Evolutionary conservation across 2,113 vertebrate genomes (phyloP).

Genomic region (Perccottus glenii): DNA sequence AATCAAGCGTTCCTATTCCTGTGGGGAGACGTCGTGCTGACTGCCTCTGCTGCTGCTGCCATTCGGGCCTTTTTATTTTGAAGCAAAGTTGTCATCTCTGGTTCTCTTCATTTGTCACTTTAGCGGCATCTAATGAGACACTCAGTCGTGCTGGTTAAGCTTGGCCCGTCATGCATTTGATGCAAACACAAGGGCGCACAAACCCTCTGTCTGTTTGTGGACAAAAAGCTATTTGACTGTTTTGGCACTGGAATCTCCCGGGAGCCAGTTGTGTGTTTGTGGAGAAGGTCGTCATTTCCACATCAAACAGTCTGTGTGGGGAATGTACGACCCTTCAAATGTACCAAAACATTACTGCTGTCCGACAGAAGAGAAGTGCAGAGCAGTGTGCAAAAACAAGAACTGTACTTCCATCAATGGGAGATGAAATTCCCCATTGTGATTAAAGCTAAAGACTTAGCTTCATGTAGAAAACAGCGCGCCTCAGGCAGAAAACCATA

Average conservation of each 20-base stretch:
- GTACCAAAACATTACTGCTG: not conserved
- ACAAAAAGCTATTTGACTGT: slow-evolving; percentile 24
- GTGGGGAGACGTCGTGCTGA: slow-evolving; percentile 4
- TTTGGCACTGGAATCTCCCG: slow-evolving; percentile 6
- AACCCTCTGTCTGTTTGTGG: slow-evolving; percentile 27
- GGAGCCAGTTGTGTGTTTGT: slow-evolving; percentile 8
- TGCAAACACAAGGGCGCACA: slow-evolving; percentile 27
- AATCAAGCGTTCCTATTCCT: slow-evolving; percentile 33
- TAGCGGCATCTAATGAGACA: slow-evolving; percentile 33
- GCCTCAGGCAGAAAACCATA: not conserved
- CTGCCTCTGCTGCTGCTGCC: slow-evolving; percentile 7
- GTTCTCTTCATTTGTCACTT: slow-evolving; percentile 36
- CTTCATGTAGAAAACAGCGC: not conserved
- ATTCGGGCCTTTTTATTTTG: slow-evolving; percentile 24
- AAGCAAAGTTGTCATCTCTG: slow-evolving; percentile 31
- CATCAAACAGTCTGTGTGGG: not conserved
- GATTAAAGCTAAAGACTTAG: slow-evolving; percentile 3
- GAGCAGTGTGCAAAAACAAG: not conserved
- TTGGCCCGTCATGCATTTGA: slow-evolving; percentile 34
- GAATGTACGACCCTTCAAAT: slow-evolving; percentile 1
- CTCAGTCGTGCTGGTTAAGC: slow-evolving; percentile 22
- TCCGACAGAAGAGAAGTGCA: not conserved
- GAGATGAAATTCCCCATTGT: slow-evolving; percentile 1
- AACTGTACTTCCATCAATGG: not conserved
- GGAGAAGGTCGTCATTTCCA: slow-evolving; percentile 8